A percentile compares a stretch with the other conserved stretches of the same genome.
These are phyloP conservation scores for Anniella stebbinsi DNA, from an alignment of 2,797 vertebrate genomes.

Conservation along the genomic window DNA sequence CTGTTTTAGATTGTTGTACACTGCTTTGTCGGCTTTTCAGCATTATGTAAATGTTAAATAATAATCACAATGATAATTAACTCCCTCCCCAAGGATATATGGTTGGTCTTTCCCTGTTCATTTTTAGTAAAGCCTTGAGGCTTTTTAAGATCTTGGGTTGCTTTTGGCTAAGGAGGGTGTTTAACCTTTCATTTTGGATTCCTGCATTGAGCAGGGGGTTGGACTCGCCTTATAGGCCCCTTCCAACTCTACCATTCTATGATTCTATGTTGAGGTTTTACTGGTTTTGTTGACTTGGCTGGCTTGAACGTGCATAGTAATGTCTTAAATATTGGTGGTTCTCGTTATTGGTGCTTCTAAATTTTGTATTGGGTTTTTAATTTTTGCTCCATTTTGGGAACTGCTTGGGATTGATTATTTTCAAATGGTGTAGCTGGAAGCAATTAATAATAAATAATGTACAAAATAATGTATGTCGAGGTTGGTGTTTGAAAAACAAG, in stretches of 20 bases:
- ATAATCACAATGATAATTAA: neutral
- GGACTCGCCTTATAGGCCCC: too few relatives aligned
- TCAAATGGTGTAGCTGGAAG: neutral
- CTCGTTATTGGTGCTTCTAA: neutral
- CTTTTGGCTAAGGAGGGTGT: neutral
- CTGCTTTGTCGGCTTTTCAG: too few relatives aligned
- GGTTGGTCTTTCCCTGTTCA: neutral
- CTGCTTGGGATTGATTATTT: neutral
- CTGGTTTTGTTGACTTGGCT: neutral
- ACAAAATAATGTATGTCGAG: neutral
- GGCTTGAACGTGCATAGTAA: neutral
- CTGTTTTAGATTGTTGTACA: too few relatives aligned
- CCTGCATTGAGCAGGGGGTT: too few relatives aligned
- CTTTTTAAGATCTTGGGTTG: neutral
- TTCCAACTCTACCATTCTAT: too few relatives aligned
- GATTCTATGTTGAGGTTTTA: neutral
- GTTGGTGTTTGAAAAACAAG: neutral
- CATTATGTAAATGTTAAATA: too few relatives aligned
- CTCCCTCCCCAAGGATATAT: neutral
- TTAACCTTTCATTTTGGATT: neutral
- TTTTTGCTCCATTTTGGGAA: neutral
- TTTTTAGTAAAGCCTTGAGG: neutral
- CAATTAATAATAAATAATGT: neutral
- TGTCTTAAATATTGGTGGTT: neutral
- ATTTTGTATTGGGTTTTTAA: neutral